phyloP scores from a whole-genome alignment of 2,113 vertebrate species.

The Callithrix jacchus region DNA sequence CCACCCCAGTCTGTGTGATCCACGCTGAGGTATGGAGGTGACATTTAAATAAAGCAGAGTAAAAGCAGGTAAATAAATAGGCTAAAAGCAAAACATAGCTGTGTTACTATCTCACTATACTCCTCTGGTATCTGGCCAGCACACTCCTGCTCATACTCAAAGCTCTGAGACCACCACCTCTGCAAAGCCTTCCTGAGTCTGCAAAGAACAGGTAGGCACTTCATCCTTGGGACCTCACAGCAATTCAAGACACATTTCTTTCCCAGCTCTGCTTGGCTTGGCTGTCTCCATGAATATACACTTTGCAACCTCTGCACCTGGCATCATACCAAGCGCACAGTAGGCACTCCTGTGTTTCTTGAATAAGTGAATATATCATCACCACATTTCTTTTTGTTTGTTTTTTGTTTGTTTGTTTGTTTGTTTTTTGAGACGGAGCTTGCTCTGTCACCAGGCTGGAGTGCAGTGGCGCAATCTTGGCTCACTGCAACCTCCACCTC shows the following conservation, averaged over 20 bases:
- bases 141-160: not conserved
- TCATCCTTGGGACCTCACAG: not conserved
- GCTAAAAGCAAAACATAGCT: no score
- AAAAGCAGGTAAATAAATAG: no score
- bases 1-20: not conserved
- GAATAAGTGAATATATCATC: not conserved
- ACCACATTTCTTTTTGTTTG: no score
- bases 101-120: no score
- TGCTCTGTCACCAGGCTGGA: no score
- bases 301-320: not conserved
- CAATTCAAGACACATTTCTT: not conserved
- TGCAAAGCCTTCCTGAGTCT: not conserved
- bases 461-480: no score
- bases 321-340: not conserved
- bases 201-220: not conserved
- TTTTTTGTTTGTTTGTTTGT: no score
- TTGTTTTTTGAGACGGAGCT: no score
- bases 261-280: not conserved
- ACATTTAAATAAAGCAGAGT: no score
- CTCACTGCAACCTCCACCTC: no score
- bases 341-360: not conserved
- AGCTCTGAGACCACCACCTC: not conserved
- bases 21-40: not conserved
- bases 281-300: rapidly evolving
- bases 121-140: no score